Conservation (phyloP, 2,113 vertebrate genomes). For the Gasterosteus aculeatus region DNA sequence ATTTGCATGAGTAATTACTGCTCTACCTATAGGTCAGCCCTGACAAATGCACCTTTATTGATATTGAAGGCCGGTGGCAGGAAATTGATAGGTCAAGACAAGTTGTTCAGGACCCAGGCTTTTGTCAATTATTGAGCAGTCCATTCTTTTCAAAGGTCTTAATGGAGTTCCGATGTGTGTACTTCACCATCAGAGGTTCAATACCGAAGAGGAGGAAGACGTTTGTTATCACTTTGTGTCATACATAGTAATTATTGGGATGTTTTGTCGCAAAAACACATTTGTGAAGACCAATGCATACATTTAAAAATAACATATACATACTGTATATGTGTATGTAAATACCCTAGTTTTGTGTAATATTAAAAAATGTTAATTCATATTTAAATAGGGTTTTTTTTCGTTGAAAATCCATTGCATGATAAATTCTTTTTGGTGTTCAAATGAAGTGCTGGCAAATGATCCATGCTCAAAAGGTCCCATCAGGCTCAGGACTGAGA, state of each 20-base stretch:
- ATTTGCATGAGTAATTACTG: conserved; percentile 30
- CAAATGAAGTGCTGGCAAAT: background rate
- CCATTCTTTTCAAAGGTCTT: background rate
- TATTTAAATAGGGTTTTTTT: too few relatives aligned
- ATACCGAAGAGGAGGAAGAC: background rate
- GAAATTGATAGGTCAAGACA: conserved; percentile 9
- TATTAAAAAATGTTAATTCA: too few relatives aligned
- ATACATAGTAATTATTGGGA: background rate
- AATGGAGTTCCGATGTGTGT: conserved; percentile 5
- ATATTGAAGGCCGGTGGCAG: conserved; percentile 3
- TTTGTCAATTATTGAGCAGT: conserved; percentile 19
- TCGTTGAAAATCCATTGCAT: too few relatives aligned
- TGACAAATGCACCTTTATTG: conserved; percentile 10
- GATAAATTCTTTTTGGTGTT: too few relatives aligned
- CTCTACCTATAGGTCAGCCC: background rate
- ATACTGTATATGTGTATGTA: too few relatives aligned
- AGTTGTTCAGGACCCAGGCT: background rate
- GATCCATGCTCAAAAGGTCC: background rate
- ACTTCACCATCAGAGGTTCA: background rate
- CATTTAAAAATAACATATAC: too few relatives aligned
- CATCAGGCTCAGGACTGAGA: background rate
- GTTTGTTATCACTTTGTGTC: background rate
- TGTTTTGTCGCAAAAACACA: too few relatives aligned
- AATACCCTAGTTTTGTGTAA: too few relatives aligned
- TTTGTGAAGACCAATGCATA: too few relatives aligned